Percentiles rank a stretch among this genome's conserved stretches.
Evolutionary conservation across 2,888 invertebrate species (phyloP).

Genomic region (Thalpophila matura): DNA sequence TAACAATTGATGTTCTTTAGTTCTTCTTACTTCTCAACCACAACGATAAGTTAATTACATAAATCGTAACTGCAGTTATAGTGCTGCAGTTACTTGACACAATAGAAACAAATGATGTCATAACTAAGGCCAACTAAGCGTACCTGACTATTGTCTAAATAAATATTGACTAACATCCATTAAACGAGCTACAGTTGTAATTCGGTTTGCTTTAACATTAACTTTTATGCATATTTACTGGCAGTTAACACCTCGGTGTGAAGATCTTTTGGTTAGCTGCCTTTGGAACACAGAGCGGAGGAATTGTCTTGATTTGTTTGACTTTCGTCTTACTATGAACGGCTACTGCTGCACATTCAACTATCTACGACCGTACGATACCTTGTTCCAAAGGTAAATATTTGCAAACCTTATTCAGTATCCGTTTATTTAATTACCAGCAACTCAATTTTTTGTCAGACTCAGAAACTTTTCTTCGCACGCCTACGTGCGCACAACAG

Average conservation of each 20-base stretch:
- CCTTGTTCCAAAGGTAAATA: constrained; percentile 78
- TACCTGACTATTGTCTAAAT: too few relatives aligned
- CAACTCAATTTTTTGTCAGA: not conserved
- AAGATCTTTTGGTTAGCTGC: constrained; percentile 86
- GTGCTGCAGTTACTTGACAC: too few relatives aligned
- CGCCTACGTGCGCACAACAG: too few relatives aligned
- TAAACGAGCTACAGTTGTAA: not conserved
- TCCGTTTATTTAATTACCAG: not conserved
- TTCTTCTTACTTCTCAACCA: not conserved
- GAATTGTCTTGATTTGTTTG: constrained; percentile 87
- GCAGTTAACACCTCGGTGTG: constrained; percentile 88
- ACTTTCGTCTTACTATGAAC: constrained; percentile 90
- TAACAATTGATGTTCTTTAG: too few relatives aligned
- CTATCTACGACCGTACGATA: constrained; percentile 85
- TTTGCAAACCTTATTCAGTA: not conserved
- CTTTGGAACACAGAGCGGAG: constrained; percentile 84
- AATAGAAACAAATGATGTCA: too few relatives aligned
- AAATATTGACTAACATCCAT: constrained; percentile 7
- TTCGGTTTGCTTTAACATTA: constrained; percentile 13
- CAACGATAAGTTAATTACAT: not conserved
- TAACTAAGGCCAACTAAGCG: not conserved
- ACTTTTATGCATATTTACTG: constrained; percentile 29
- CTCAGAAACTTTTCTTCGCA: too few relatives aligned
- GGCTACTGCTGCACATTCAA: constrained; percentile 92
- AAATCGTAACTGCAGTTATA: too few relatives aligned